Evolutionary conservation across 2,888 invertebrate species (phyloP).

Genomic region (Meghimatium bilineatum): DNA sequence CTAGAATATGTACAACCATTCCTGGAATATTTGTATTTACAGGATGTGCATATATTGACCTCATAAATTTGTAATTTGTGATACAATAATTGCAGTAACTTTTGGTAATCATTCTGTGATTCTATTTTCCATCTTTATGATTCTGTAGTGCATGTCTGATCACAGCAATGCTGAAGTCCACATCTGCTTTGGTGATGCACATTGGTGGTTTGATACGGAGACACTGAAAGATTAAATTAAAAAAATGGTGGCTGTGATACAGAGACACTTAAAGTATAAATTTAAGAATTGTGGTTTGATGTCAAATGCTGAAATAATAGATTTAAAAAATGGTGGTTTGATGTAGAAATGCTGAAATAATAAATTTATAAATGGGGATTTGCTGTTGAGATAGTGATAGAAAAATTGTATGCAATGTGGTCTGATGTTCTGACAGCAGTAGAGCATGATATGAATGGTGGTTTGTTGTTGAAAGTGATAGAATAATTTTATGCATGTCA

Average conservation of each 20-base stretch:
- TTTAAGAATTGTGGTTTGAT: conserved; percentile 88
- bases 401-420: too few species aligned
- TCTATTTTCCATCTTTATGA: conserved; percentile 38
- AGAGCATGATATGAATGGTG: too few species aligned
- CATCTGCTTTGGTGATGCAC: conserved; percentile 91
- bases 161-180: conserved; percentile 79
- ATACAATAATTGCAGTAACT: background rate
- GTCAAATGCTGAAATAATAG: conserved; percentile 84
- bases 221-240: conserved; percentile 81
- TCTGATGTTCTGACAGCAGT: too few species aligned
- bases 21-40: too few species aligned
- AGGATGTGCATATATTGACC: background rate
- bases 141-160: conserved; percentile 66
- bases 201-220: conserved; percentile 95
- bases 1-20: too few species aligned
- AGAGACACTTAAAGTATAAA: conserved; percentile 83
- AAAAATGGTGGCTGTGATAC: conserved; percentile 91
- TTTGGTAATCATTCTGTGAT: background rate
- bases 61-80: too few species aligned
- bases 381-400: too few species aligned
- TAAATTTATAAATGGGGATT: too few species aligned
- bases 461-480: too few species aligned
- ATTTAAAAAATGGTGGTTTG: background rate
- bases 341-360: too few species aligned
- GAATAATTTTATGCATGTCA: too few species aligned